Conservation (phyloP, 2,888 invertebrate genomes). For the Orthonevra nobilis region DNA sequence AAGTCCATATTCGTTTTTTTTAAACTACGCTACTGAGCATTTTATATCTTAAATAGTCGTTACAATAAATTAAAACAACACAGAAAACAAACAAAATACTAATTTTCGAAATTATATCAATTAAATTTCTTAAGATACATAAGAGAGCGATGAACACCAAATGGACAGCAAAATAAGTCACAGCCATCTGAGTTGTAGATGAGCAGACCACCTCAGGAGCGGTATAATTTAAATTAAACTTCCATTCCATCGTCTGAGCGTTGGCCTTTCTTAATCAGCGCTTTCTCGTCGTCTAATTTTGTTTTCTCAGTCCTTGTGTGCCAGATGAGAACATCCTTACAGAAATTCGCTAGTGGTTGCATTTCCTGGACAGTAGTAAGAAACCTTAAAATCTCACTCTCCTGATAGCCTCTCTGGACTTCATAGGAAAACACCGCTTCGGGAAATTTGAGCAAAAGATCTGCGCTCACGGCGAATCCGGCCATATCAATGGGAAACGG, state of each 20-base stretch:
- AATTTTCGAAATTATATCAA: neutral
- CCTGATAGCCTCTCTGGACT: conserved; percentile 93
- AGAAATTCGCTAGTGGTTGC: conserved; percentile 94
- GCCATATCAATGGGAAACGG: conserved; percentile 99
- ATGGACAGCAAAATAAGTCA: conserved; percentile 25
- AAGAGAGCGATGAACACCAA: conserved; percentile 20
- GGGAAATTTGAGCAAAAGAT: conserved; percentile 86
- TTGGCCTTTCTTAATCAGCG: conserved; percentile 81
- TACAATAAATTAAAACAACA: conserved; percentile 10
- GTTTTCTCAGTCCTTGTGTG: conserved; percentile 97
- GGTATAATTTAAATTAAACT: conserved; percentile 76
- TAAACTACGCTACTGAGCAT: no score
- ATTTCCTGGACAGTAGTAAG: conserved; percentile 87
- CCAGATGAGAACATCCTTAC: conserved; percentile 98
- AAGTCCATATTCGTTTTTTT: no score
- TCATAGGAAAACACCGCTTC: conserved; percentile 90
- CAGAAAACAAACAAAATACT: neutral
- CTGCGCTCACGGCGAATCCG: conserved; percentile 93
- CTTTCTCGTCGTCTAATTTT: conserved; percentile 86
- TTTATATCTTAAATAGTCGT: no score
- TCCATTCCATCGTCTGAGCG: conserved; percentile 83
- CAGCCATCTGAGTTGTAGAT: conserved; percentile 47
- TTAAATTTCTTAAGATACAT: conserved; percentile 8
- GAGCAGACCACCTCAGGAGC: neutral
- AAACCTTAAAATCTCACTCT: conserved; percentile 90